Conservation (phyloP, 2,797 vertebrate genomes). For the Xenentodon cancila region DNA sequence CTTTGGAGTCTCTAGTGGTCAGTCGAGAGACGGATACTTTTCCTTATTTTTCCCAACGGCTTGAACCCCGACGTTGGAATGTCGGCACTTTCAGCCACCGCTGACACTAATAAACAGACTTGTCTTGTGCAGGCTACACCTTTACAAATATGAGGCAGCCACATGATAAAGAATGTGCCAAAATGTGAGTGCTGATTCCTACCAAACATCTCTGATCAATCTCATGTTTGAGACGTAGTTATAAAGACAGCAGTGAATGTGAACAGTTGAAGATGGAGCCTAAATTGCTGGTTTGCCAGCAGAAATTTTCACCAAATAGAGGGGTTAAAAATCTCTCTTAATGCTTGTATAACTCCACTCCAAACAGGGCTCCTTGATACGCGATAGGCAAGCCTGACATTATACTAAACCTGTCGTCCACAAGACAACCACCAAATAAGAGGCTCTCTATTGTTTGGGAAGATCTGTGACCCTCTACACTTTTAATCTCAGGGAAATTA, state of each 20-base stretch:
- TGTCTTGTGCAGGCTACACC: too few species aligned
- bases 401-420: constrained; percentile 6
- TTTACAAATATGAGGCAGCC: too few species aligned
- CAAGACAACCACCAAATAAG: constrained; percentile 42
- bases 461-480: constrained; percentile 16
- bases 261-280: constrained; percentile 20
- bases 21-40: too few species aligned
- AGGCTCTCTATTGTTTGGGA: constrained; percentile 21
- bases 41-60: too few species aligned
- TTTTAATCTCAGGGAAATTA: constrained; percentile 35
- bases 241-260: background rate
- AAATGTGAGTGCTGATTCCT: too few species aligned
- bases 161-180: background rate
- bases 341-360: constrained; percentile 43
- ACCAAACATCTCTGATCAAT: too few species aligned
- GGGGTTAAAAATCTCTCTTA: constrained; percentile 32
- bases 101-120: background rate
- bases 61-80: too few species aligned
- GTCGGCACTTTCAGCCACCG: too few species aligned
- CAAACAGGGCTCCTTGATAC: constrained; percentile 36
- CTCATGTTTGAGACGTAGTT: background rate
- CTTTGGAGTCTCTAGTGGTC: too few species aligned
- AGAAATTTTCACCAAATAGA: constrained; percentile 18
- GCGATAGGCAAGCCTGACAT: constrained; percentile 19
- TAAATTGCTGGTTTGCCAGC: constrained; percentile 54